These are phyloP conservation scores for Caradrina clavipalpis DNA, from an alignment of 2,888 invertebrate genomes.

Conservation along the genomic window DNA sequence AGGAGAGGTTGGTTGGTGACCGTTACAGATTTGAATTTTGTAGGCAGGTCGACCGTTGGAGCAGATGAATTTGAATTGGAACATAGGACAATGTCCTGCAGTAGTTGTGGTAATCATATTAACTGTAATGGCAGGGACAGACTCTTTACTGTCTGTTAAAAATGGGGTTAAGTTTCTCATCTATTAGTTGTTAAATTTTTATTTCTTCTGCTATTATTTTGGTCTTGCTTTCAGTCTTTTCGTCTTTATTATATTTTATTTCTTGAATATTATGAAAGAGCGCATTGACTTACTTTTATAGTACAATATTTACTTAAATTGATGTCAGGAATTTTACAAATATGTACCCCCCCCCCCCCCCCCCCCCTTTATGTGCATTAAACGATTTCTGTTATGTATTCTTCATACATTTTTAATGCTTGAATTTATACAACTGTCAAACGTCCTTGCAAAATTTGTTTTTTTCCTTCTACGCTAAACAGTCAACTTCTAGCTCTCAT, in stretches of 20 bases:
- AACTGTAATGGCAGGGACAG: constrained; percentile 26
- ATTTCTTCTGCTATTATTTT: too few relatives aligned
- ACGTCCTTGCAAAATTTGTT: neutral
- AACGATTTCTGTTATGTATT: too few relatives aligned
- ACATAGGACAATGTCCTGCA: constrained; percentile 39
- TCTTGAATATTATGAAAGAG: too few relatives aligned
- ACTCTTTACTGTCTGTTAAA: constrained; percentile 5
- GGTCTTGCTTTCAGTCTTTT: too few relatives aligned
- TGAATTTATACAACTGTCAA: neutral
- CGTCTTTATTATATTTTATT: too few relatives aligned
- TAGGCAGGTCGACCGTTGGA: constrained; percentile 34
- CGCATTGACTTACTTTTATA: too few relatives aligned
- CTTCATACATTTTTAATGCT: neutral
- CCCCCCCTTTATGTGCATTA: too few relatives aligned
- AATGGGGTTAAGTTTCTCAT: neutral
- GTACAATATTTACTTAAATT: too few relatives aligned
- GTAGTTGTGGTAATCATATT: constrained; percentile 41
- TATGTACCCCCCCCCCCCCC: too few relatives aligned
- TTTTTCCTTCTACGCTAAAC: neutral
- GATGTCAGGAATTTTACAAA: too few relatives aligned
- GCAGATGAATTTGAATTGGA: constrained; percentile 39
- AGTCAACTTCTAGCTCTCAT: neutral
- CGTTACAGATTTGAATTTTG: constrained; percentile 53
- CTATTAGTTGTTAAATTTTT: too few relatives aligned
- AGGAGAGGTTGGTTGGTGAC: constrained; percentile 39